Evolutionary conservation across 2,113 vertebrate species (phyloP).

Genomic region (Columba livia): DNA sequence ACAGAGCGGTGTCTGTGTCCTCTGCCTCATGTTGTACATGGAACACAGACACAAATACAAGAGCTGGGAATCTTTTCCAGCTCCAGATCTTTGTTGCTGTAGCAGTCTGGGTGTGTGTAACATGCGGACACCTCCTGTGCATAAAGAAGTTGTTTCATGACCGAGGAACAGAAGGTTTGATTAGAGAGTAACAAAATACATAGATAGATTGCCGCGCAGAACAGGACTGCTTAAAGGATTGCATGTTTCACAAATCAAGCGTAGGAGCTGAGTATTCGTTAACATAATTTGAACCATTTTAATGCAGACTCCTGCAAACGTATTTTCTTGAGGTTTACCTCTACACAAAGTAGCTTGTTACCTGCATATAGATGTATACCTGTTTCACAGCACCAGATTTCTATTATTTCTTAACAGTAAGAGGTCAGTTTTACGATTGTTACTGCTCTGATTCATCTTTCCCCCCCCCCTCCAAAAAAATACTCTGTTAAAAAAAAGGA

Average conservation of each 20-base stretch:
- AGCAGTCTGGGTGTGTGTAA: not conserved
- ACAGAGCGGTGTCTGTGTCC: not conserved
- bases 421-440: not conserved
- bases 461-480: too few species aligned
- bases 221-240: not conserved
- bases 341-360: not conserved
- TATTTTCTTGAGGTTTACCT: not conserved
- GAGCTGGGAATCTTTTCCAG: not conserved
- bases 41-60: not conserved
- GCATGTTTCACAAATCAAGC: not conserved
- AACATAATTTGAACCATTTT: not conserved
- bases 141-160: not conserved
- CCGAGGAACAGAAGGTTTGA: not conserved
- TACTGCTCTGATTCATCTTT: not conserved
- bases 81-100: not conserved
- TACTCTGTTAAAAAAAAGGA: not conserved
- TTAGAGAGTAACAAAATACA: not conserved
- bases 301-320: not conserved
- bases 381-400: not conserved
- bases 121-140: not conserved
- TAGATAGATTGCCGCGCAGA: not conserved
- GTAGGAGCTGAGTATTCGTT: not conserved
- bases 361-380: not conserved
- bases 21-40: not conserved
- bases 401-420: not conserved